Evolutionary conservation across 2,113 vertebrate species (phyloP), one percentile per base, ranked within the genome.

Genomic region (Poeciliopsis prolifica): DNA sequence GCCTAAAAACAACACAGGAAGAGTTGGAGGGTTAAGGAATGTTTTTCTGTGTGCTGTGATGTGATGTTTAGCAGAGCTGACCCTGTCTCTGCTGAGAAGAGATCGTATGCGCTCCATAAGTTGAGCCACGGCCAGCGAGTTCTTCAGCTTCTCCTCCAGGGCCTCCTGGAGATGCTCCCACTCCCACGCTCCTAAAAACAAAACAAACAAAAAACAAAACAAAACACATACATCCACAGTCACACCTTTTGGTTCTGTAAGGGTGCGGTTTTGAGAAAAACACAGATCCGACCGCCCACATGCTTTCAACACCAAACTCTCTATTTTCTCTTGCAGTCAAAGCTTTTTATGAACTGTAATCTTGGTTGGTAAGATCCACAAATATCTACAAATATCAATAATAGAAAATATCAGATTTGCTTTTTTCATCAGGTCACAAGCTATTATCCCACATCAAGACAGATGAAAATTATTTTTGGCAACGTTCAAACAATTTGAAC

Each of bases 161-260:
- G 96, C 95, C 70, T 97, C 96, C 94, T 99, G 96, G 24, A 99
- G 87, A 83, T 82, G 94, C 65, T 98, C 96, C 97, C 97, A 99
- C 78, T 97, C 96, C 87, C 95, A 96, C 88, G 96, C 96, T 87
- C 97, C 98, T 99, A 78, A 60, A 83, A 85, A 78, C 77, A 61
- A 24, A 60, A n/a, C 24, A 10, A 26, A 35, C 31, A 61, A 61
- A 89, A 2, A 60, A 24, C 26, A 33, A 60, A 82, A 82, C 75
- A 79, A 81, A 48, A 48, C 40, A 42, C 14, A 42, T 48, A 58
- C 60, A 89, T 72, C 69, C 75, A 89, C 74, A 88, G 70, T 78
- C 65, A 82, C 74, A 63, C 63, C 11, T 24, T 72, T 35, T 63
- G 61, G 35, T 71, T 30, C 63, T 64, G 68, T 67, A 79, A 82